Evolutionary conservation across 2,797 vertebrate species (phyloP), one percentile per base, ranked within the genome.

Genomic region (Cynodonichthys magdalenae): DNA sequence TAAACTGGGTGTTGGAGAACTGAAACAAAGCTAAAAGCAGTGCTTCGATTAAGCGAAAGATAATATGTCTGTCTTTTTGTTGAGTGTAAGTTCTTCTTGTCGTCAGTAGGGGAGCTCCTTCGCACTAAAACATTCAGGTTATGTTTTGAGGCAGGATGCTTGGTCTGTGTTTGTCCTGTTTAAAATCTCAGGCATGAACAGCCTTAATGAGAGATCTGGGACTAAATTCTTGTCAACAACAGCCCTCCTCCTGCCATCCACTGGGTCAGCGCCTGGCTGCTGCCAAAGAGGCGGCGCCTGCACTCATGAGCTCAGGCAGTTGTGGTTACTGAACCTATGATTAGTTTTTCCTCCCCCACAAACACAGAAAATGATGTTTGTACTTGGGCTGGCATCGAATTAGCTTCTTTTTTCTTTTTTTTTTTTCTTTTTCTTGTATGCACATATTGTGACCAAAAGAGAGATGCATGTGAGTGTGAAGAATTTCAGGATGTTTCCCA

Each of bases 191-290:
- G 68, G 71, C 84, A 82, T 84, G 84, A 87, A 76, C 68, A 73
- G 71, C 75, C 79, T 68, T 89, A 91, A 90, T 90, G 84, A 90
- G 84, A 83, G 79, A 86, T 82, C 75, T 89, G 87, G 77, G 88
- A 88, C 66, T 42, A 72, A 77, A 77, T 75, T 69, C 72, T 67
- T 85, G 90, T 91, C 87, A 85, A 84, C 88, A 89, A 72, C 71
- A 77, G 72, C 7, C 59, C 72, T 89, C 72, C 75, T 81, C 66
- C 76, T 80, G 80, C 82, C 81, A 85, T 74, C 76, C 73, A 34
- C 78, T 68, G 81, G 80, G 81, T 85, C 82, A 83, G 51, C 36
- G 73, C 69, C 69, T 76, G 75, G 86, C 83, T 54, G 55, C 79
- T 82, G 88, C 83, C 86, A 91, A 81, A 74, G 63, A 73, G 85